phyloP scores from a whole-genome alignment of 2,888 invertebrate genomes.

The Polia nebulosa region DNA sequence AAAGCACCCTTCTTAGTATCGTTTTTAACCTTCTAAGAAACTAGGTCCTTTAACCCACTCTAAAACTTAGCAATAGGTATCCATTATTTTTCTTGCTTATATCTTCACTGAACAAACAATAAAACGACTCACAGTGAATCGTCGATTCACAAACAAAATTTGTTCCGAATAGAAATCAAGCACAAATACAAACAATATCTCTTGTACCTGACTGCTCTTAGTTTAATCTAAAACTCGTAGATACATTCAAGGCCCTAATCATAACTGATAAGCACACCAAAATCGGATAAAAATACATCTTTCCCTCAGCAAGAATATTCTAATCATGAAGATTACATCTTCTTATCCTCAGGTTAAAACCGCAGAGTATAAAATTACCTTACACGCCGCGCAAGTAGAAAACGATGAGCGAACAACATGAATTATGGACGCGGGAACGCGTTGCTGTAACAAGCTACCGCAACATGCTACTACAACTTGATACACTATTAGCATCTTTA shows the following conservation, averaged over 20 bases:
- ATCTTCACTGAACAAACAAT: neutral
- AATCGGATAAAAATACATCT: neutral
- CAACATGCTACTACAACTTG: conserved; percentile 52
- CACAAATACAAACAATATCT: neutral
- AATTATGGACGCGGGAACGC: conserved; percentile 51
- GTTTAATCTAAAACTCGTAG: no score
- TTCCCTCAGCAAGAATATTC: neutral
- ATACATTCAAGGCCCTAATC: no score
- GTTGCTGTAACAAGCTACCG: conserved; percentile 46
- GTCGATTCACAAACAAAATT: neutral
- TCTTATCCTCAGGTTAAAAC: conserved; percentile 12
- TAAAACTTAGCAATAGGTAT: neutral
- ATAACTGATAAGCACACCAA: no score
- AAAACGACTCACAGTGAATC: neutral
- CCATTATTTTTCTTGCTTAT: neutral
- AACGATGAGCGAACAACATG: conserved; percentile 58
- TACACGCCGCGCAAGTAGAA: conserved; percentile 39
- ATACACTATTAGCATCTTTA: conserved; percentile 52
- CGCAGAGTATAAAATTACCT: conserved; percentile 36
- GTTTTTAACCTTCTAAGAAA: neutral
- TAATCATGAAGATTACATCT: conserved; percentile 20
- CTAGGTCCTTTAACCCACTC: neutral
- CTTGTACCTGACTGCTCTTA: neutral
- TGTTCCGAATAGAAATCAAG: neutral
- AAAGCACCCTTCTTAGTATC: neutral